A percentile compares a stretch with the other conserved stretches of the same genome.
Evolutionary conservation across 2,888 invertebrate species (phyloP).

Genomic region (Oscheius sp.): DNA sequence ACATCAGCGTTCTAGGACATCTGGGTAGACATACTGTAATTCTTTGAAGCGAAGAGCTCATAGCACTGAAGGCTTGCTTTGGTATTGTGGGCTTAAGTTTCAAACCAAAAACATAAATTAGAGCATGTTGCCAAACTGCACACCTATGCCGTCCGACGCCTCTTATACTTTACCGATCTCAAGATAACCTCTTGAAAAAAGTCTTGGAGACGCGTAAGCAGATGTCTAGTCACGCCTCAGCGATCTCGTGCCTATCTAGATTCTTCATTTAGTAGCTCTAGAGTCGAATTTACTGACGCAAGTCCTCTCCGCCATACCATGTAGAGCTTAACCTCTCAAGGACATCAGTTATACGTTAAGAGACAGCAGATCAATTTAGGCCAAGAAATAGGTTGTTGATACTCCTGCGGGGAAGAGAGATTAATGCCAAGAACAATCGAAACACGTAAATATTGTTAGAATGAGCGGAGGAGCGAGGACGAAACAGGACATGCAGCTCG

Average conservation of each 20-base stretch:
- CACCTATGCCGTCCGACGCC: too few species aligned
- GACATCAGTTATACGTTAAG: conserved; percentile 2
- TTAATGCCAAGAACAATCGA: neutral
- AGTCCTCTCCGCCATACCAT: conserved; percentile 8
- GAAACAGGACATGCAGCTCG: conserved; percentile 25
- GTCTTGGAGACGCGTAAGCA: neutral
- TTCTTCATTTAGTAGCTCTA: conserved; percentile 29
- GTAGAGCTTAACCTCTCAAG: conserved; percentile 3
- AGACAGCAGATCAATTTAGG: neutral
- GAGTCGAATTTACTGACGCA: conserved; percentile 24
- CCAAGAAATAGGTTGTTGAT: neutral
- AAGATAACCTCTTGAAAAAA: too few species aligned
- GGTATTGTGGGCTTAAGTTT: too few species aligned
- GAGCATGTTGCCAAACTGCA: too few species aligned
- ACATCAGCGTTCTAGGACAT: too few species aligned
- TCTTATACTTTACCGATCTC: too few species aligned
- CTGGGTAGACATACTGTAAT: too few species aligned
- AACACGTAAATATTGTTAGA: neutral
- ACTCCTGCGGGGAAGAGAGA: neutral
- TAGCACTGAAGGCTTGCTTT: too few species aligned
- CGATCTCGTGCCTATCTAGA: conserved; percentile 18
- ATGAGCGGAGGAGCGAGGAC: conserved; percentile 8
- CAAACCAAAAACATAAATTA: too few species aligned
- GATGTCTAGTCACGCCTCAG: conserved; percentile 30
- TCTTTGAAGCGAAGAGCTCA: too few species aligned